Conservation (phyloP, 1,140 invertebrate species). For the Plodia interpunctella region DNA sequence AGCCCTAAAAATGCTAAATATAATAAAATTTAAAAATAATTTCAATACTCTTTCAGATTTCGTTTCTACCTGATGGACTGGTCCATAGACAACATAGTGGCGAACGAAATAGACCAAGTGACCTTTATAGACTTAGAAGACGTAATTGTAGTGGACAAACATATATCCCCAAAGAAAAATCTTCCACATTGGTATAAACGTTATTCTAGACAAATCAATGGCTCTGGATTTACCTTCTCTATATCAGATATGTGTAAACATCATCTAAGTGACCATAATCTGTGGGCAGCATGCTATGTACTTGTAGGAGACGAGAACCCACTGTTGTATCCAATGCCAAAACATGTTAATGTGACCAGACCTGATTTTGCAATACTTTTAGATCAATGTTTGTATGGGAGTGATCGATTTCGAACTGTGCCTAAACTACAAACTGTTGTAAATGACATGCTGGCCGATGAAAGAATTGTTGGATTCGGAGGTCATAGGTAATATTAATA, state of each 20-base stretch:
- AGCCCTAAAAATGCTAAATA: neutral
- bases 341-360: conserved; percentile 39
- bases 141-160: conserved; percentile 59
- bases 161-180: conserved; percentile 53
- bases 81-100: conserved; percentile 69
- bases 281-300: conserved; percentile 65
- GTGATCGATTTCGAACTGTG: conserved; percentile 53
- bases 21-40: neutral
- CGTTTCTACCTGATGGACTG: conserved; percentile 71
- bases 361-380: conserved; percentile 52
- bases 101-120: conserved; percentile 58
- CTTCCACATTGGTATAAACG: conserved; percentile 60
- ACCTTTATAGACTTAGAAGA: conserved; percentile 68
- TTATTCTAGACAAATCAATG: conserved; percentile 44
- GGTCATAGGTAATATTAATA: conserved; percentile 37
- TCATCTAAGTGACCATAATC: conserved; percentile 66
- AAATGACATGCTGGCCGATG: conserved; percentile 52
- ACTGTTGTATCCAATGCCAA: conserved; percentile 57
- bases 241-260: conserved; percentile 65
- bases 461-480: conserved; percentile 40
- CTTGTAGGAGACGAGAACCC: conserved; percentile 57
- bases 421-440: conserved; percentile 59
- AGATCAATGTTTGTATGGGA: conserved; percentile 48
- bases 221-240: conserved; percentile 56
- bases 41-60: conserved; percentile 35